Evolutionary conservation across 2,113 vertebrate genomes (phyloP).

Genomic region (Microcebus griseorufus): DNA sequence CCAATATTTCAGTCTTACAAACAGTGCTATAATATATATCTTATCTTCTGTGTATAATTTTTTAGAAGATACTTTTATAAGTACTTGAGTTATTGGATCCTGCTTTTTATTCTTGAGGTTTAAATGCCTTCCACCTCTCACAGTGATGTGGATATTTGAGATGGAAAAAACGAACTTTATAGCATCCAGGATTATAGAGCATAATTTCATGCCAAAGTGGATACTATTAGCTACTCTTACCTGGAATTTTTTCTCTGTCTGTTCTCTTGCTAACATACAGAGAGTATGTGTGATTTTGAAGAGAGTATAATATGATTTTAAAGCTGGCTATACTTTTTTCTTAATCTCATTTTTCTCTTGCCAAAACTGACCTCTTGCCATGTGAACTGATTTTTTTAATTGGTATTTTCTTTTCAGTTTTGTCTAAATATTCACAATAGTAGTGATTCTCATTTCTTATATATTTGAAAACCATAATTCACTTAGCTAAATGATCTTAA

Average conservation of each 20-base stretch:
- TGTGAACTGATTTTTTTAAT: neutral
- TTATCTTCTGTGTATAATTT: neutral
- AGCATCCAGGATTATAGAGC: neutral
- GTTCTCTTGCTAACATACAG: neutral
- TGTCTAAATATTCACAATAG: neutral
- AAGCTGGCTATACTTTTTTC: neutral
- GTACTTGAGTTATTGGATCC: neutral
- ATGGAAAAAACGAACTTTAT: neutral
- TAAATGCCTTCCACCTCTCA: neutral
- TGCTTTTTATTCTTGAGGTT: neutral
- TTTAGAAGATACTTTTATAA: neutral
- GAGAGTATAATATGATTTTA: neutral
- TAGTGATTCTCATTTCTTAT: neutral
- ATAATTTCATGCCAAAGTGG: neutral
- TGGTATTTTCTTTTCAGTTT: neutral
- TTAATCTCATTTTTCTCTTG: neutral
- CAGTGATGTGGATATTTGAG: neutral
- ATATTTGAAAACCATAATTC: too few species aligned
- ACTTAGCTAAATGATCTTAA: neutral
- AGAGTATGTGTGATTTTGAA: too few species aligned
- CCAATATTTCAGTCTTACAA: neutral
- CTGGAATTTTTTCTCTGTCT: neutral
- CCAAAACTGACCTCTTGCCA: neutral
- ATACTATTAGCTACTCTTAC: neutral
- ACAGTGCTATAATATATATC: neutral